Evolutionary conservation across 2,888 invertebrate species (phyloP), one percentile per base, ranked within the genome.

Genomic region (Drosophila picticornis): DNA sequence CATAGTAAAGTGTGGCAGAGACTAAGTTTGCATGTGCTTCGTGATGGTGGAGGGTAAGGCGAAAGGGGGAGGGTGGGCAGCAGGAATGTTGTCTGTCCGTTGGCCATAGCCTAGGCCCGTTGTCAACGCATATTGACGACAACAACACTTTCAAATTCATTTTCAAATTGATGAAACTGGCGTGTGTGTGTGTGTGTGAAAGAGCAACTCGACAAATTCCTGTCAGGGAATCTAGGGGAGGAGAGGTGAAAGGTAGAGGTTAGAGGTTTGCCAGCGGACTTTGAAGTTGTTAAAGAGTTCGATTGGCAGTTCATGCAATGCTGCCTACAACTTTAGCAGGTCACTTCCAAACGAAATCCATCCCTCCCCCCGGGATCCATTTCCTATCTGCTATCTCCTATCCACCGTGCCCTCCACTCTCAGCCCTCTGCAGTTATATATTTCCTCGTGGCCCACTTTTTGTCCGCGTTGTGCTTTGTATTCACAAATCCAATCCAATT

Each of bases 401-500:
- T n/a, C 1, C 13, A 10, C 11, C n/a, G 36, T 13, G 1, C 27
- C 9, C 10, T 2, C n/a, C 10, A 25, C n/a, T 2, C 25, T 11
- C 27, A 7, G 27, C 38, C n/a, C 61, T 36, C 25, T 43, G 29
- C 36, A 38, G 19, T 27, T 13, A 46, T 9, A 34, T 25, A 34
- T 40, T 6, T 31, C 56, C 27, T 22, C 16, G 29, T 29, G 19
- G 25, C 34, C 25, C 11, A 34, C 38, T 55, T 31, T 59, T 29
- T 25, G 38, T 38, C 38, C 50, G 53, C 64, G 66, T 36, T 67
- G 51, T 65, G 66, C 79, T 83, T 85, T 88, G 85, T 82, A 84
- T 86, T 86, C 85, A 86, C 89, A 88, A 86, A 86, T 86, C 85
- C 85, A 86, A 88, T 86, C 87, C 84, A 86, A 86, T 86, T 86